Base-by-base conservation (phyloP, 2,888 invertebrate species). In the Agrochola circellaris region DNA sequence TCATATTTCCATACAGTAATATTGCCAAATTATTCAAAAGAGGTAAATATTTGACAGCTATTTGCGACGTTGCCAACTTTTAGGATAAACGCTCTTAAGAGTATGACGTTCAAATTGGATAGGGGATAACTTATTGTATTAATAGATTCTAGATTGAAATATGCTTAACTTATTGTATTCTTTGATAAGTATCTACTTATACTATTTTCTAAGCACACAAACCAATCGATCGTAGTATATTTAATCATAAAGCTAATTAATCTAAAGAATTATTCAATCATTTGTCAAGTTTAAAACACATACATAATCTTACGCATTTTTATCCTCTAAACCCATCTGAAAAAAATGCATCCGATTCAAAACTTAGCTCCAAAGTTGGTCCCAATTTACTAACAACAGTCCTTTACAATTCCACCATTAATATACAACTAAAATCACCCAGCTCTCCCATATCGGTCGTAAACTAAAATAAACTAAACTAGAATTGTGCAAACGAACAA, bases 401-500 rank as follows among this genome's bases (percentile, higher is more conserved):
- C 26, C 30, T 34, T 42, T 15, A 70, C 26, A 48, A 72, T 75
- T 61, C n/a, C 58, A 64, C 38, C 60, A 77, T 75, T 70, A 69
- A 73, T 64, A 73, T 64, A 61, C 56, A 75, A 69, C 71, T 85
- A 79, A 87, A 84, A 83, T 83, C 79, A 76, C 68, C 79, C 67
- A 77, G 79, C 48, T 60, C 51, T 45, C 17, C 90, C 89, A 72
- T 88, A 87, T 85, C 73, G 75, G 85, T 84, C 79, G 64, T 79
- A 77, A 76, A 69, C 78, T 26, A 42, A 76, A 72, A 66, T 66
- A 69, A 80, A 67, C 80, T 84, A 73, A 80, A 80, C 79, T 77
- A 82, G 83, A 85, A 83, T 87, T 87, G 84, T 84, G 79, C 85
- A 84, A 90, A 87, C 71, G 75, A 85, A 89, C 83, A 79, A 79